These are phyloP conservation scores for Peromyscus californicus DNA, from an alignment of 2,113 vertebrate species.

Conservation along the genomic window DNA sequence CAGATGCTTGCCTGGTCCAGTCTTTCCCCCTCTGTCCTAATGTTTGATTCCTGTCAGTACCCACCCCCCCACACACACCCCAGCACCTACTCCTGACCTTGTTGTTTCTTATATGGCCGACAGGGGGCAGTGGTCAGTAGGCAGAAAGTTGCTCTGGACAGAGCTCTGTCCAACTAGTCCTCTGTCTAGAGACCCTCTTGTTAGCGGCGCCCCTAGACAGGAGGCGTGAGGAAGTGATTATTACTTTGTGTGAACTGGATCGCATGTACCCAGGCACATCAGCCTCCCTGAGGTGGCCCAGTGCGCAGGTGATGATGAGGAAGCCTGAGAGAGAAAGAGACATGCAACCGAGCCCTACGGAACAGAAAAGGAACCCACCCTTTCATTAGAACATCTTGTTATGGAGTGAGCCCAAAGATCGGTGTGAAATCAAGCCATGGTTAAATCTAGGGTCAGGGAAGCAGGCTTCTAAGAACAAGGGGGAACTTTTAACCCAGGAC, in stretches of 20 bases:
- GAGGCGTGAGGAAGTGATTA: neutral
- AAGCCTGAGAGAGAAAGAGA: neutral
- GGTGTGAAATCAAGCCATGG: neutral
- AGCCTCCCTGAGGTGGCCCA: neutral
- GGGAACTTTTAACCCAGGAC: neutral
- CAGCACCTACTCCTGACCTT: neutral
- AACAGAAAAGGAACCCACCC: neutral
- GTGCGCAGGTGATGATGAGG: neutral
- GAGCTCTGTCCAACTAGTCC: neutral
- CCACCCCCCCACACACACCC: neutral
- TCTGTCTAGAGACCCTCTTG: neutral
- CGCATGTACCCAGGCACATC: no score
- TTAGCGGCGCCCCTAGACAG: neutral
- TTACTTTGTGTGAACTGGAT: neutral
- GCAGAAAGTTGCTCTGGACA: neutral
- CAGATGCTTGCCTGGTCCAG: neutral
- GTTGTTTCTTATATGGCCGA: neutral
- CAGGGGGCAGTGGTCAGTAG: neutral
- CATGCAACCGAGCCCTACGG: neutral
- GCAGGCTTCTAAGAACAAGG: neutral
- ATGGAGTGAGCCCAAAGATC: neutral
- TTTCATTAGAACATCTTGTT: neutral
- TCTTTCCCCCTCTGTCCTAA: neutral
- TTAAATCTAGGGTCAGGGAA: neutral
- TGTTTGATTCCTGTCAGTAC: neutral